Evolutionary conservation across 2,113 vertebrate species (phyloP), one percentile per base, ranked within the genome.

Genomic region (Psilopogon haemacephalus): DNA sequence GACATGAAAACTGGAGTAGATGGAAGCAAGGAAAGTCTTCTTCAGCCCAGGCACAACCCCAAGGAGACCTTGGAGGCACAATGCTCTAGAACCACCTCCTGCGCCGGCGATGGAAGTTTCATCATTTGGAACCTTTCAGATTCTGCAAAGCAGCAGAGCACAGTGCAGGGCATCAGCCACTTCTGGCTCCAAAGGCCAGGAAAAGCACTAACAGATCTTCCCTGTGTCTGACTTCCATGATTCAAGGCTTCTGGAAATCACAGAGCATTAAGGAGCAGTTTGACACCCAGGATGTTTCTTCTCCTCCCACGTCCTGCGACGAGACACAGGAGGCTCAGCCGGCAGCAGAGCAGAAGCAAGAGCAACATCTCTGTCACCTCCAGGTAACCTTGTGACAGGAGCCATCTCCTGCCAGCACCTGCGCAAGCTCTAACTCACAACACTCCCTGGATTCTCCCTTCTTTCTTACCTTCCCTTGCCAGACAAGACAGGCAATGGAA

Each of bases 321-420:
- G 12, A 65, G 68, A 23, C 40, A 71, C 42, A 21, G 6, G 16
- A 18, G 14, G 48, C 65, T 46, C 28, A 8, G 44, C 64, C 75
- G 3, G 60, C 76, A 35, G 44, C 1, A 18, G 20, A 38, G 46
- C 62, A 50, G 37, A 17, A 58, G 65, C 60, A 27, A 0, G 14
- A 5, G 21, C 86, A 3, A 26, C 50, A 75, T 63, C 7, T 27
- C n/a, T 70, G 80, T 65, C 14, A 26, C 46, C 62, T 0, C 0
- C 81, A 35, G 84, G 73, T 42, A 38, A 28, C 40, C 46, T 64
- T 68, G 12, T 20, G 2, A 42, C 58, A 8, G 59, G 42, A 75
- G 32, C 42, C 3, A 11, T 2, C 42, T n/a, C 56, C 24, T 2
- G 0, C 16, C 28, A 40, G 32, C 18, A 15, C 48, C 27, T 0